Evolutionary conservation across 2,113 vertebrate genomes (phyloP), one percentile per base, ranked within the genome.

Genomic region (Amia ocellicauda): DNA sequence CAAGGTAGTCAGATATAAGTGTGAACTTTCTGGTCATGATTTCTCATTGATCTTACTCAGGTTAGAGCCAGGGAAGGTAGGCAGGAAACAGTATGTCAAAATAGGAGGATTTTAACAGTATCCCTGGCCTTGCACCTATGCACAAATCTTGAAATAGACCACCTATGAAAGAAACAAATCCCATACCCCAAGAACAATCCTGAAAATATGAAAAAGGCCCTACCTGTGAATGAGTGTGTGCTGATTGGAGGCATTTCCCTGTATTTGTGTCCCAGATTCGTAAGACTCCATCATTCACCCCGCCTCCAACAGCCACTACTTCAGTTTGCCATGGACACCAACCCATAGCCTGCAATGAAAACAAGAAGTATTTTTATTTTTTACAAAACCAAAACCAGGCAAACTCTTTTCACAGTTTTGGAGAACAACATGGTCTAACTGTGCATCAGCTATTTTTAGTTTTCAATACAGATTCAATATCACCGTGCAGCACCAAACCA

Each of bases 321-420:
- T 78, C 53, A 43, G 77, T 70, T 70, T 87, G 83, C 90, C 92
- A 93, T 51, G 90, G 84, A 77, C 89, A 89, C 87, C 91, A 93
- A 31, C 75, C 84, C 71, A 91, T 66, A 9, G 88, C 87, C 89
- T 91, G 8, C 16, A 40, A 53, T 23, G 20, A 17, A 40, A 16
- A 14, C 28, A 29, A 45, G 20, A 28, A n/a, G 14, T 36, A 19
- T 45, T 28, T 28, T 22, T 17, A 31, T 17, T 63, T 29, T 54
- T 10, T n/a, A 54, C 47, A 69, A 22, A 62, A 31, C 62, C 36
- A 23, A 50, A 62, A 13, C 50, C 14, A 28, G 29, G 45, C 10
- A 59, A 24, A 62, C 13, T 45, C 62, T 16, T 28, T 1, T 16
- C 27, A 43, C 4, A 50, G 7, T 2, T 4, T 9, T 3, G 22